Base-by-base conservation (phyloP, 2,888 invertebrate species). In the Cantharis rufa region DNA sequence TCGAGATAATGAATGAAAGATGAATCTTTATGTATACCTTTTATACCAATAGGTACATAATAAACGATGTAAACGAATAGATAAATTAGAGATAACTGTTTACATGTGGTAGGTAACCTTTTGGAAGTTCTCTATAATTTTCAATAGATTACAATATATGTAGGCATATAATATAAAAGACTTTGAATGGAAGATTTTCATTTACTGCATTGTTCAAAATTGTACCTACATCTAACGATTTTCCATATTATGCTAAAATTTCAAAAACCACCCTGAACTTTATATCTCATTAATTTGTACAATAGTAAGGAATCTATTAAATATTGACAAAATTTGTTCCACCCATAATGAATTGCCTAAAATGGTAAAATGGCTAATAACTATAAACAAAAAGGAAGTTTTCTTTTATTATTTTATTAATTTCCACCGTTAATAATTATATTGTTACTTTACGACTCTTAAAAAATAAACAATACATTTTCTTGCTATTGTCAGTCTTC, bases 1-100 rank as follows among this genome's bases (percentile, higher is more conserved):
- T 27, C 32, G 74, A 69, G 77, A 74, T 77, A 77, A 74, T 77
- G 48, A 48, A 48, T 48, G 74, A 72, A 71, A 70, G 69, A 63
- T 71, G 70, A 71, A 71, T 68, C 71, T 71, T 69, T 75, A 75
- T 75, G 71, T 71, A 71, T 48, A 48, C 48, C 75, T 71, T 75
- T 71, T 71, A 71, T 75, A 75, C 71, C 75, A 71, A 75, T 75
- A 71, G 48, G 48, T 48, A 48, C 48, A 48, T 48, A 48, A 48
- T 48, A 48, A 48, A 48, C 48, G 48, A 48, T 48, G 48, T 48
- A 48, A 48, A 48, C 48, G 48, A 48, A 48, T 48, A 48, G 48
- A 48, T 48, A 48, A 48, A 48, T 48, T 48, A 48, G 48, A 48
- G 48, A 48, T 48, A 48, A 48, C 48, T n/a, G 48, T 48, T 48